Conservation (phyloP, 2,113 vertebrate genomes). For the Hemiprocne comata region DNA sequence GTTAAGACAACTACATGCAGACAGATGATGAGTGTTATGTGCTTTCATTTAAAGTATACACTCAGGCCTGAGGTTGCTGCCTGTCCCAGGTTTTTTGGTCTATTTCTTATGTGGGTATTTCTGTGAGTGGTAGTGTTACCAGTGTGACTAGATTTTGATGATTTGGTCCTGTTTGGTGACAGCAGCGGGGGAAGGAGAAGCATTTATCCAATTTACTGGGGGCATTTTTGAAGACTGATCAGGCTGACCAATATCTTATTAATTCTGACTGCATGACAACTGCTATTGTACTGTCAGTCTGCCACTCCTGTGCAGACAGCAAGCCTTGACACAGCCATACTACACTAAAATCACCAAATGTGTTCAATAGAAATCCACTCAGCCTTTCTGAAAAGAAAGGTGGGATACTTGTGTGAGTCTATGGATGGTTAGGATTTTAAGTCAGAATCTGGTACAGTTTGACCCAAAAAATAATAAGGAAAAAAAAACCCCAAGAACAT, state of each 20-base stretch:
- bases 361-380: neutral
- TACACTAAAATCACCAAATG: neutral
- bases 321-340: fast-evolving
- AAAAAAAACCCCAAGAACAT: fast-evolving
- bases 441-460: neutral
- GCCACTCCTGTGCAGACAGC: fast-evolving
- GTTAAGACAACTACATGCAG: neutral
- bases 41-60: fast-evolving
- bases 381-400: neutral
- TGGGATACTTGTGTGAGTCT: neutral
- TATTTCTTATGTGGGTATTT: neutral
- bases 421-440: neutral
- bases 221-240: neutral
- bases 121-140: neutral
- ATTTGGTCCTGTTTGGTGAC: no score
- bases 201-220: neutral
- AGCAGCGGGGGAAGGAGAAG: fast-evolving
- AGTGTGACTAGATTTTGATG: no score
- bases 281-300: fast-evolving
- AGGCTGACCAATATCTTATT: neutral
- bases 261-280: neutral
- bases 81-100: fast-evolving
- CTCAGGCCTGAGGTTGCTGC: neutral
- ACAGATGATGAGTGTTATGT: fast-evolving
- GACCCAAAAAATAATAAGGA: neutral